A percentile compares a stretch with the other conserved stretches of the same genome.
These are phyloP conservation scores for Drosophila pandora DNA, from an alignment of 1,140 invertebrate species.

Conservation along the genomic window DNA sequence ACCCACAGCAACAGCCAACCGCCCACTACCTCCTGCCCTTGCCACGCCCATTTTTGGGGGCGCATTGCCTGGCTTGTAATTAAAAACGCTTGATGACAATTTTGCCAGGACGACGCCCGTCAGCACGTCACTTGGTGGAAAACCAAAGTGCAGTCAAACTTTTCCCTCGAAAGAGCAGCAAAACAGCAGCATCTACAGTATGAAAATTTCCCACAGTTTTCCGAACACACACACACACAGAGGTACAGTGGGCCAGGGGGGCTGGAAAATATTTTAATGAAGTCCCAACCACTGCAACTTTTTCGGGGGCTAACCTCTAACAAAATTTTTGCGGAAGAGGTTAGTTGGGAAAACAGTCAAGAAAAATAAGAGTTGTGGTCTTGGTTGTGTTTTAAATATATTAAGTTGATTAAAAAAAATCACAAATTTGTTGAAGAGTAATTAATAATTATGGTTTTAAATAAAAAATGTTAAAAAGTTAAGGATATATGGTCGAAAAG, in stretches of 20 bases:
- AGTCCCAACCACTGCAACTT: conserved; percentile 39
- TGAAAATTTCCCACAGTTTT: conserved; percentile 40
- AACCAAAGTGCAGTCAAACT: conserved; percentile 65
- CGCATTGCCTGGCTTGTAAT: conserved; percentile 55
- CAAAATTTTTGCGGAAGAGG: conserved; percentile 25
- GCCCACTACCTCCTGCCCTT: background rate
- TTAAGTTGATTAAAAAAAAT: background rate
- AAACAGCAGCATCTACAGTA: conserved; percentile 24
- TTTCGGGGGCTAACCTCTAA: conserved; percentile 35
- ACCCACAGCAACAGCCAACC: background rate
- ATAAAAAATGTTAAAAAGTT: too few relatives aligned
- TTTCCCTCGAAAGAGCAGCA: conserved; percentile 12
- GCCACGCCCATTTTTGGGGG: conserved; percentile 2
- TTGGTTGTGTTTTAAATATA: background rate
- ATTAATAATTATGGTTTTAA: background rate
- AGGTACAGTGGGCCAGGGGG: conserved; percentile 40
- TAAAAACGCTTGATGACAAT: conserved; percentile 82
- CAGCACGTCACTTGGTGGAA: conserved; percentile 46
- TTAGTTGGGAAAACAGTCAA: background rate
- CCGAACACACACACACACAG: background rate
- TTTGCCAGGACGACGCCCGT: conserved; percentile 62
- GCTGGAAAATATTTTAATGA: conserved; percentile 34
- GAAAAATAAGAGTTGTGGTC: conserved; percentile 6
- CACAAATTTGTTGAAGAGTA: background rate
- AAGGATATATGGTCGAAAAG: too few relatives aligned